Evolutionary conservation across 2,888 invertebrate genomes (phyloP).

Genomic region (Sphaerophoria taeniata): DNA sequence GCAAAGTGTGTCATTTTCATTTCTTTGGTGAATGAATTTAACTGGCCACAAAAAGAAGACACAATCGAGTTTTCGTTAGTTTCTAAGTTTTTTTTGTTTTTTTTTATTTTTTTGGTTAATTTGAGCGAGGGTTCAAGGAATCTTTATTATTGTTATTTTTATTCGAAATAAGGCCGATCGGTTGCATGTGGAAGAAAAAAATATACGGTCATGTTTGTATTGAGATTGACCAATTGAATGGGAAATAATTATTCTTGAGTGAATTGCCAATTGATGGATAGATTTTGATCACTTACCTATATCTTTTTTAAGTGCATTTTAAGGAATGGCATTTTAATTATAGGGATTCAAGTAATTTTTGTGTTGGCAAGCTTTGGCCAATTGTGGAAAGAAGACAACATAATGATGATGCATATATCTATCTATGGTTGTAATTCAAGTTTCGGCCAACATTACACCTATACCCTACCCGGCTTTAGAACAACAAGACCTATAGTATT

Average conservation of each 20-base stretch:
- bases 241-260: slow-evolving; percentile 58
- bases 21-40: slow-evolving; percentile 70
- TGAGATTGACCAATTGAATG: slow-evolving; percentile 35
- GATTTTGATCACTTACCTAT: slow-evolving; percentile 5
- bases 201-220: slow-evolving; percentile 6
- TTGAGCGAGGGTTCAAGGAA: slow-evolving; percentile 60
- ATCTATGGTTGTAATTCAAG: too few relatives aligned
- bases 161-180: slow-evolving; percentile 63
- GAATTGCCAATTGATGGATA: slow-evolving; percentile 70
- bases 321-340: slow-evolving; percentile 52
- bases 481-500: too few relatives aligned
- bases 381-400: too few relatives aligned
- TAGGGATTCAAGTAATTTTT: too few relatives aligned
- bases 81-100: too few relatives aligned
- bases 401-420: too few relatives aligned
- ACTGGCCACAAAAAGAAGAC: slow-evolving; percentile 55
- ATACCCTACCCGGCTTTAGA: too few relatives aligned
- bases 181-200: slow-evolving; percentile 14
- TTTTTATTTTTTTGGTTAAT: slow-evolving; percentile 18
- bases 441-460: too few relatives aligned
- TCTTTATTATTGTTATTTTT: slow-evolving; percentile 43
- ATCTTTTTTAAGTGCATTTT: not conserved
- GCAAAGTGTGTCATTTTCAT: slow-evolving; percentile 59
- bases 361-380: too few relatives aligned
- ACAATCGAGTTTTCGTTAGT: too few relatives aligned